Base-by-base conservation (phyloP, 2,113 vertebrate species). In the Datnioides undecimradiatus region DNA sequence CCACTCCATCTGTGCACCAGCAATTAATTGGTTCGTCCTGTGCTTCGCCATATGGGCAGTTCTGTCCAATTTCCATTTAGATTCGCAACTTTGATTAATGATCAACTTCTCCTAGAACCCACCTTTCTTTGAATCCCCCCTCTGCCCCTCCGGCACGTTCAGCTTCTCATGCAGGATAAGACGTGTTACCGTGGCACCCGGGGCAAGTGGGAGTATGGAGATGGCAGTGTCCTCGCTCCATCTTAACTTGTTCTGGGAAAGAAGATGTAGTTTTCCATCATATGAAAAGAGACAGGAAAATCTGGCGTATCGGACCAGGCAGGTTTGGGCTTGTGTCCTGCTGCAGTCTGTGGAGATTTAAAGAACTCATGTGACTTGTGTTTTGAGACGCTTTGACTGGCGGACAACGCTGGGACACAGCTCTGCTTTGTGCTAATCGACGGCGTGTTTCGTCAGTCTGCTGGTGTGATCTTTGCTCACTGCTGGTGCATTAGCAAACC, bases 71-170 rank as follows among this genome's bases (percentile, higher is more conserved):
- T 83, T 85, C 85, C 60, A 46, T 85, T 83, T 73, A 31, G 54
- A 79, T 75, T 58, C 65, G 60, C 68, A 31, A 8, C 19, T 57
- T 51, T 25, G 62, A 91, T 93, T 90, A 94, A 94, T 91, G 79
- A 84, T 75, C 69, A 86, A 87, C 89, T 27, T 63, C 62, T 34
- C 69, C 43, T 11, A 27, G 52, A 78, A 64, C 59, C 41, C 38
- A 11, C 63, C 58, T 70, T 55, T 70, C 71, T 59, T 40, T 73
- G 19, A 67, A 45, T 33, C 36, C 21, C 19, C 6, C n/a, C n/a
- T n/a, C n/a, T n/a, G n/a, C n/a, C n/a, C n/a, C n/a, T n/a, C n/a
- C 7, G 7, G 4, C 25, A 4, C 62, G 14, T 49, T 7, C 41
- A 17, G 65, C 31, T 67, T 45, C 31, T 73, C 31, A 9, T 40